Conservation (phyloP, 2,888 invertebrate genomes). For the Eupelmus urozonus region DNA sequence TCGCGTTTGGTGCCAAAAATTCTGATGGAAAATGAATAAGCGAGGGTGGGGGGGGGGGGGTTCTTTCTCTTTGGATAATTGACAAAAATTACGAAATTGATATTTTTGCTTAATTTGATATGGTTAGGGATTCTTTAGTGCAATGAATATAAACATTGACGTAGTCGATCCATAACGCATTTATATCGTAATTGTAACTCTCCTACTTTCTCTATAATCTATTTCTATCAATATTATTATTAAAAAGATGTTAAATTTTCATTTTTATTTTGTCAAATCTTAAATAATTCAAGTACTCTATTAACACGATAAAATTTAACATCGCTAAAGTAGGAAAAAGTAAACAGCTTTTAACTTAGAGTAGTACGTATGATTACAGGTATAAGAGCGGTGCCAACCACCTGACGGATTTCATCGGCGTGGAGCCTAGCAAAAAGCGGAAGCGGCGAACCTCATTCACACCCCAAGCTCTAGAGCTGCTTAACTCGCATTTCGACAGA, state of each 20-base stretch:
- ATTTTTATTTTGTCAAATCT: not conserved
- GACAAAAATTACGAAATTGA: constrained; percentile 24
- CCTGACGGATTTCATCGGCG: constrained; percentile 96
- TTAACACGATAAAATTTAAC: constrained; percentile 14
- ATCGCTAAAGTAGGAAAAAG: constrained; percentile 28
- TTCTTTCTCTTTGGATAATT: constrained; percentile 9
- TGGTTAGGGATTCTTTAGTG: not conserved
- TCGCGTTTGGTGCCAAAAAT: constrained; percentile 36
- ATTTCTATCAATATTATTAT: no score
- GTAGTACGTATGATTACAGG: constrained; percentile 81
- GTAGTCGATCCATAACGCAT: not conserved
- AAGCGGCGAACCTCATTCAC: constrained; percentile 98
- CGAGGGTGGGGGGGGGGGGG: not conserved
- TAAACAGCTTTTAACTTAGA: constrained; percentile 73
- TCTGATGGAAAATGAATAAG: not conserved
- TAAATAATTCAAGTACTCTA: not conserved
- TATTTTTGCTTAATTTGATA: constrained; percentile 11
- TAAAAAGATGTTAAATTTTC: not conserved
- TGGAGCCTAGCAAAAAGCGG: constrained; percentile 97
- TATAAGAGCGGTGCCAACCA: constrained; percentile 96
- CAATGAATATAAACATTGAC: no score
- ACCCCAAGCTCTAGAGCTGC: constrained; percentile 94
- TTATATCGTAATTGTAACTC: not conserved
- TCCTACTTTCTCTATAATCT: no score
- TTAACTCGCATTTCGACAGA: constrained; percentile 96